Conservation (phyloP, 2,797 vertebrate species). For the Sternarchorhynchus goeldii region DNA sequence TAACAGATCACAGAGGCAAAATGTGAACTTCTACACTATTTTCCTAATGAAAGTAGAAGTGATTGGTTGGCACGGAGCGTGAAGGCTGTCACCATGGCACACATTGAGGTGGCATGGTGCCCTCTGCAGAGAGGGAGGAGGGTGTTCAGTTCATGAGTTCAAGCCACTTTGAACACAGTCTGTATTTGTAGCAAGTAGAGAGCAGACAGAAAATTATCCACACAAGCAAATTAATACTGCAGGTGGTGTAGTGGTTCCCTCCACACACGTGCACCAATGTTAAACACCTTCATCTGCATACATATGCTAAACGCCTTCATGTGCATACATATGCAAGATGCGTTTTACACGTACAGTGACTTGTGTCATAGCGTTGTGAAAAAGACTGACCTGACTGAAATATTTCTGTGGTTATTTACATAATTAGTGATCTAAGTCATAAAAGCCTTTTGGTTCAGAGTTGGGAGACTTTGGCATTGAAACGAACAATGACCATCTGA, state of each 20-base stretch:
- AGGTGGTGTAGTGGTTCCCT: slow-evolving; percentile 51
- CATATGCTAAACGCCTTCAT: background rate
- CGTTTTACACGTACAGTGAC: background rate
- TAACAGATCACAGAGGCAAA: slow-evolving; percentile 7
- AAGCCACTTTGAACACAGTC: slow-evolving; percentile 38
- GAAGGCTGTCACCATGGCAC: slow-evolving; percentile 6
- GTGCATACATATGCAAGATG: background rate
- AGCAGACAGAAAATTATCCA: slow-evolving; percentile 50
- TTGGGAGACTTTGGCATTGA: too few relatives aligned
- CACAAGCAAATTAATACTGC: slow-evolving; percentile 53
- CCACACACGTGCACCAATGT: slow-evolving; percentile 11
- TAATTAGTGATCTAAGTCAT: background rate
- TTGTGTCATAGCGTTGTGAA: background rate
- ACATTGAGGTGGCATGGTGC: background rate
- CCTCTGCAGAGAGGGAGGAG: background rate
- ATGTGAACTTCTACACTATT: background rate
- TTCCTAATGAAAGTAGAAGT: slow-evolving; percentile 18
- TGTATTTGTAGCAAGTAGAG: slow-evolving; percentile 24
- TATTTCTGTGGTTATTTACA: background rate
- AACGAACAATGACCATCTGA: too few relatives aligned
- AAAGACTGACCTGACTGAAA: background rate
- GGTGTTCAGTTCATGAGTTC: slow-evolving; percentile 31
- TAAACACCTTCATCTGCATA: background rate
- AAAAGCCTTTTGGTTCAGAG: too few relatives aligned
- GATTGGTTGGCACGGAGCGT: background rate